Base-by-base conservation (phyloP, 2,888 invertebrate genomes). In the Diarsia brunnea region DNA sequence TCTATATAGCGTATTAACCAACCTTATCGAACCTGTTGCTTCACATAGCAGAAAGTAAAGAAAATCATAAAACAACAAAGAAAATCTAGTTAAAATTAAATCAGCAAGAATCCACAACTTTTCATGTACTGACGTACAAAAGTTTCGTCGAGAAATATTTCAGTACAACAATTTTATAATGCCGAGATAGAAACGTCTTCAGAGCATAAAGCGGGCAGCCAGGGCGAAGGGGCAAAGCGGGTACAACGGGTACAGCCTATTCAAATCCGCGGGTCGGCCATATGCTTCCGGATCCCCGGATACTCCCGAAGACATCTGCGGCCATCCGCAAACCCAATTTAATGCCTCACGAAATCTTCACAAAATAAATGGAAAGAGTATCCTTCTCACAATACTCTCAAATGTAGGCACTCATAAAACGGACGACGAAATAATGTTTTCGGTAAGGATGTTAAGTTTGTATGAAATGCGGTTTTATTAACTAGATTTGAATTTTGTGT, bases 291-390 rank as follows among this genome's bases (percentile, higher is more conserved):
- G 84, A 82, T 81, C 82, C 84, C 84, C 84, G 85, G 90, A 92
- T 92, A 93, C 91, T 91, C 88, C 91, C 89, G 92, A 93, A 92
- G 94, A 94, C 94, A 94, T 93, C 94, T 94, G 95, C 91, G 93
- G 91, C 91, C 92, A 91, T 85, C 93, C 92, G 91, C 91, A 92
- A 92, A 94, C 92, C 93, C 93, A 95, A 95, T 95, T 94, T 94
- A 93, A 95, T 95, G 94, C 94, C 90, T 93, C 94, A 92, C 92
- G 88, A 93, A 94, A 93, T 93, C 92, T 92, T 92, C 91, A 94
- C 93, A 92, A 92, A 94, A 93, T 93, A 94, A 93, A 94, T 93
- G 90, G 70, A 89, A 91, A 92, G 89, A 91, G 88, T 91, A 91
- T 92, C 86, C 77, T 77, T 75, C 65, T 74, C 67, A 78, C 76